A percentile compares a stretch with the other conserved stretches of the same genome.
phyloP scores from a whole-genome alignment of 2,888 invertebrate species.

The Melolontha melolontha region DNA sequence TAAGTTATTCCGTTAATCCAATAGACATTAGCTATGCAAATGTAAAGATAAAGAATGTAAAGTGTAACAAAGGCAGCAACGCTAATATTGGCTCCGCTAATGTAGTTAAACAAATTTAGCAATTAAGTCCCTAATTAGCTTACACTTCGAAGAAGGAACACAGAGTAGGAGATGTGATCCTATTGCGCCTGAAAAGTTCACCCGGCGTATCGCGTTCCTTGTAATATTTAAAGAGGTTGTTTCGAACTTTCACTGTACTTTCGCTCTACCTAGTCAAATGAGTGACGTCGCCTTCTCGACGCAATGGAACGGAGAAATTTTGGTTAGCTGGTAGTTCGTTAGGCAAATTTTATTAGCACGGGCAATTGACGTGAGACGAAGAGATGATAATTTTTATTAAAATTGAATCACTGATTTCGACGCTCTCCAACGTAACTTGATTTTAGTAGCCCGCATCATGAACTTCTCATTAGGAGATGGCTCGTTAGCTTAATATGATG shows the following conservation, averaged over 20 bases:
- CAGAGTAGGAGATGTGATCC: conserved; percentile 46
- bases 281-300: conserved; percentile 55
- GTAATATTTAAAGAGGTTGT: conserved; percentile 53
- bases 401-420: conserved; percentile 56
- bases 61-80: conserved; percentile 44
- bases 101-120: conserved; percentile 54
- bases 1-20: conserved; percentile 42
- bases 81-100: conserved; percentile 52
- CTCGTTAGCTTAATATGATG: conserved; percentile 46
- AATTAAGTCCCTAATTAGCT: conserved; percentile 54
- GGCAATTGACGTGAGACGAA: conserved; percentile 54
- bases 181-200: conserved; percentile 51
- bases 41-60: conserved; percentile 44
- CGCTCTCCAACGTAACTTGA: conserved; percentile 41
- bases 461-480: conserved; percentile 48
- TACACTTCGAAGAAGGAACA: conserved; percentile 50
- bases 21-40: conserved; percentile 43
- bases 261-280: conserved; percentile 47
- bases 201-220: conserved; percentile 54
- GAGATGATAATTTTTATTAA: conserved; percentile 56
- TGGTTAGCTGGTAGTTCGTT: conserved; percentile 57
- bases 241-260: conserved; percentile 53
- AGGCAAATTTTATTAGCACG: conserved; percentile 58
- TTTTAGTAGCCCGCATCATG: conserved; percentile 2
- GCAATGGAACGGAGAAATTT: conserved; percentile 50